Evolutionary conservation across 2,113 vertebrate species (phyloP).

Genomic region (Tamias sibiricus): DNA sequence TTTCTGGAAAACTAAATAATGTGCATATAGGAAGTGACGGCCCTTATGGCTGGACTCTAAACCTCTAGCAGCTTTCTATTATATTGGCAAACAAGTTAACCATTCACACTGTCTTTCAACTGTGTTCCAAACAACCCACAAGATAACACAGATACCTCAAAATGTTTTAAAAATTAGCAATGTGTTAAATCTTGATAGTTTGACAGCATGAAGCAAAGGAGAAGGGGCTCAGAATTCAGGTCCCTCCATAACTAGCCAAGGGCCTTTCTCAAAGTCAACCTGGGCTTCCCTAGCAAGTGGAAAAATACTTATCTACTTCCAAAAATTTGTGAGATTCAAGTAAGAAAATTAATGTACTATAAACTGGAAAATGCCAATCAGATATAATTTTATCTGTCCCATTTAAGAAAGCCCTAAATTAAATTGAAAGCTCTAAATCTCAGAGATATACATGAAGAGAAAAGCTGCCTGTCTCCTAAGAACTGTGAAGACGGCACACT

Average conservation of each 20-base stretch:
- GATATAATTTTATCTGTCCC: neutral
- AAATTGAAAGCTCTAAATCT: neutral
- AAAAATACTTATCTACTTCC: neutral
- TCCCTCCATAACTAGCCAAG: neutral
- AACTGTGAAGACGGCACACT: neutral
- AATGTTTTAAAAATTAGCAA: neutral
- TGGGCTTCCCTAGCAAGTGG: neutral
- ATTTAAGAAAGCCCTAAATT: conserved; percentile 33
- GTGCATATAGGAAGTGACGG: neutral
- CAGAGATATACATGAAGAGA: conserved; percentile 33
- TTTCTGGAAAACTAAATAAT: neutral
- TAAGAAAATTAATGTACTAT: neutral
- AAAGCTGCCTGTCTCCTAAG: neutral
- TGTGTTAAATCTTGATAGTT: neutral
- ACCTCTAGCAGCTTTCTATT: neutral
- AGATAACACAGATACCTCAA: neutral
- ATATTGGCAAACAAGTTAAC: neutral
- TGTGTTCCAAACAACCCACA: neutral
- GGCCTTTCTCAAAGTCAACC: neutral
- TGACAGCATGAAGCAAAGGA: neutral
- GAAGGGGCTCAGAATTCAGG: neutral
- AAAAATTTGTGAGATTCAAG: neutral
- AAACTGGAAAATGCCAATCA: neutral
- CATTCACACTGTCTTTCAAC: neutral
- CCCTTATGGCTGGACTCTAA: too few species aligned